Conservation (phyloP, 2,113 vertebrate species). For the Mionectes macconnelli region DNA sequence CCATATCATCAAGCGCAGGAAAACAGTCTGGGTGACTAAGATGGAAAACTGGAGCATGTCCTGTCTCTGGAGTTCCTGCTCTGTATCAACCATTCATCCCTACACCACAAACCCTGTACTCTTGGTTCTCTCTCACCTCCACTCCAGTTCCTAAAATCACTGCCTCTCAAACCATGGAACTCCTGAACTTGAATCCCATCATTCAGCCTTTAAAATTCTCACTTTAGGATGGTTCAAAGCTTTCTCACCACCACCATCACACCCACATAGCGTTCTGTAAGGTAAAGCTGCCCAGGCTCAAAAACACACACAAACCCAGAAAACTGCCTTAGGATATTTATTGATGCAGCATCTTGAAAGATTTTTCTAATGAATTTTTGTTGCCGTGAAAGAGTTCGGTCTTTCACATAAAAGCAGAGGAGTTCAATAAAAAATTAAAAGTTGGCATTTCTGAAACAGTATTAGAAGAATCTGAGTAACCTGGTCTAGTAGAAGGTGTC, state of each 20-base stretch:
- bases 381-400: not conserved
- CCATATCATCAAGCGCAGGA: not conserved
- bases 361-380: not conserved
- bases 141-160: not conserved
- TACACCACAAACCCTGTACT: not conserved
- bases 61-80: not conserved
- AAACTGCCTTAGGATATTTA: not conserved
- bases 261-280: rapidly evolving
- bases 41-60: not conserved
- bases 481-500: not conserved
- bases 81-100: rapidly evolving
- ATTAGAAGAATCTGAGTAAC: constrained; percentile 15
- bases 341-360: not conserved
- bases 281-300: not conserved
- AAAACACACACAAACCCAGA: not conserved
- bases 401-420: not conserved
- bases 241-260: not conserved
- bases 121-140: not conserved
- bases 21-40: not conserved
- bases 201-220: not conserved
- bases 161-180: not conserved
- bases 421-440: constrained; percentile 33
- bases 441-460: constrained; percentile 19
- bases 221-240: not conserved
- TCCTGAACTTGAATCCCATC: not conserved